Evolutionary conservation across 2,888 invertebrate species (phyloP).

Genomic region (Subacronicta megacephala): DNA sequence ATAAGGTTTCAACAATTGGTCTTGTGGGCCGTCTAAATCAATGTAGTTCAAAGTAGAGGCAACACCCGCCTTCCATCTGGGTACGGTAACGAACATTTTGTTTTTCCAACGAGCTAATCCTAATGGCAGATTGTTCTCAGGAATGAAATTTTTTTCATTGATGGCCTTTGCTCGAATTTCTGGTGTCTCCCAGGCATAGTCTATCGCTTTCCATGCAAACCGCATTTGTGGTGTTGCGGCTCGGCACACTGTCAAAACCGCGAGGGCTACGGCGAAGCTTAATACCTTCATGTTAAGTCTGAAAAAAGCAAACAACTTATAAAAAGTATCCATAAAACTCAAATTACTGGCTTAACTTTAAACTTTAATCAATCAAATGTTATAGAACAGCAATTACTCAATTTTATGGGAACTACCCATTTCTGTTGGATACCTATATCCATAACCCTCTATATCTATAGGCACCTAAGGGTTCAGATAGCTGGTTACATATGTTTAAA

Average conservation of each 20-base stretch:
- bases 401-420: too few species aligned
- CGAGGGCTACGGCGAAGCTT: slow-evolving; percentile 68
- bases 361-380: too few species aligned
- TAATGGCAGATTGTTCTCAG: slow-evolving; percentile 92
- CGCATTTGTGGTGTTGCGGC: slow-evolving; percentile 90
- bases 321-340: too few species aligned
- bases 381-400: too few species aligned
- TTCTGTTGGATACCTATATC: too few species aligned
- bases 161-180: slow-evolving; percentile 90
- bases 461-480: slow-evolving; percentile 3
- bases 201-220: slow-evolving; percentile 92
- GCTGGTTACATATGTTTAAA: slow-evolving; percentile 27
- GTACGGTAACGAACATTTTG: slow-evolving; percentile 92
- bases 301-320: slow-evolving; percentile 38
- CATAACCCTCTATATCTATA: too few species aligned
- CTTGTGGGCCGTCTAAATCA: slow-evolving; percentile 90
- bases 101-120: slow-evolving; percentile 93
- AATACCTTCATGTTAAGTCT: slow-evolving; percentile 72
- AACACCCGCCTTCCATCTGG: slow-evolving; percentile 92
- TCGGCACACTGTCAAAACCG: slow-evolving; percentile 70
- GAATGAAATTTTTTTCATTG: slow-evolving; percentile 90
- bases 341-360: too few species aligned
- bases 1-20: slow-evolving; percentile 93
- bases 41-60: slow-evolving; percentile 92
- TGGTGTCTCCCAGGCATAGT: slow-evolving; percentile 91